Evolutionary conservation across 2,888 invertebrate genomes (phyloP), one percentile per base, ranked within the genome.

Genomic region (Tenthredo distinguenda): DNA sequence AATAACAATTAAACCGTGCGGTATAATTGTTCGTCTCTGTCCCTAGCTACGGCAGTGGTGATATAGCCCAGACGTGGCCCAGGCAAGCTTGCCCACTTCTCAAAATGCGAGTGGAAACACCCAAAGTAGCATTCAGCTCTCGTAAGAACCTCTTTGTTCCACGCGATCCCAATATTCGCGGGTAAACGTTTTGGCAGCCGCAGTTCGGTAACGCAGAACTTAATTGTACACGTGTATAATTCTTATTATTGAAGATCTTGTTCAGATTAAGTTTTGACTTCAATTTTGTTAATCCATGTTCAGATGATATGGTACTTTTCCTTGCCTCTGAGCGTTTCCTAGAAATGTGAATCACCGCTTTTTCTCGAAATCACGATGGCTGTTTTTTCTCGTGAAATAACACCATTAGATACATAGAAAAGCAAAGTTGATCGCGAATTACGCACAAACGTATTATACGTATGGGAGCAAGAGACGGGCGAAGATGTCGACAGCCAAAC

Each of bases 81-180:
- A 74, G 40, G 43, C 74, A 74, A 40, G 47, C 47, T 43, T 76
- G 0, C 43, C 76, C 37, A 77, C 31, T 77, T 77, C 77, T 77
- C 50, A 31, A 55, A 50, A 34, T 40, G 31, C 10, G 55, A 15
- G n/a, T 55, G 34, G 34, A 77, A 77, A 77, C 34, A 77, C 31
- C 55, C 50, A 77, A 55, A 55, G 77, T 55, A 50, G 34, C n/a
- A 43, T 74, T 74, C 12, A 74, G 74, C 74, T 43, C 40, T 2
- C 9, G 72, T 43, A 74, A 40, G 43, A 74, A 34, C 34, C 68
- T n/a, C 43, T 74, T 74, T 74, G 72, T 74, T 40, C 72, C 72
- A 37, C 40, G 40, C 43, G 72, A 37, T 21, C 72, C 40, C 72
- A 74, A 74, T 40, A 26, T 71, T n/a, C 37, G 18, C 18, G n/a